Conservation (phyloP, 2,113 vertebrate species). For the Rhynchomys soricoides region DNA sequence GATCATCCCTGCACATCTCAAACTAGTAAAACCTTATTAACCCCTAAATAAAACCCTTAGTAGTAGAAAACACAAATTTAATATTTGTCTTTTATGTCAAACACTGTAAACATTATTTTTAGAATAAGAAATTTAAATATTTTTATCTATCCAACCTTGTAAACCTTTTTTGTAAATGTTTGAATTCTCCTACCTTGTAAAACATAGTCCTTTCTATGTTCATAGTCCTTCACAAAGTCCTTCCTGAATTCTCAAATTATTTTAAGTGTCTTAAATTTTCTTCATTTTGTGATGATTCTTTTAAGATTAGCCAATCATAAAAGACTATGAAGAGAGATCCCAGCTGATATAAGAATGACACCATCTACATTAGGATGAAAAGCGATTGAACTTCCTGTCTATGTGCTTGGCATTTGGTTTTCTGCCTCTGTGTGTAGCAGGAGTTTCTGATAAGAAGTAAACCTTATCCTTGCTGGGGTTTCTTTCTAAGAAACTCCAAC, state of each 20-base stretch:
- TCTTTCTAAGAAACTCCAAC: neutral
- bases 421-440: neutral
- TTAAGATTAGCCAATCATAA: neutral
- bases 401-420: neutral
- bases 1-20: neutral
- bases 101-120: neutral
- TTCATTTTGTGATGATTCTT: neutral
- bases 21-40: neutral
- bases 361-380: neutral
- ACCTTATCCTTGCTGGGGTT: no score
- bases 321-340: neutral
- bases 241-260: neutral
- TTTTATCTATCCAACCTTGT: neutral
- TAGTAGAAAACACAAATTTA: neutral
- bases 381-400: neutral
- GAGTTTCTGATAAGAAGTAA: neutral
- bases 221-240: neutral
- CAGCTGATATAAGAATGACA: neutral
- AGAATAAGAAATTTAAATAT: neutral
- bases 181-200: neutral
- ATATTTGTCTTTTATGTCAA: neutral
- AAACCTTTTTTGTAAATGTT: neutral
- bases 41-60: neutral
- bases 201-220: no score
- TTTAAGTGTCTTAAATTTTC: neutral